These are phyloP conservation scores for Ditula angustiorana DNA, from an alignment of 2,888 invertebrate species.

Conservation along the genomic window DNA sequence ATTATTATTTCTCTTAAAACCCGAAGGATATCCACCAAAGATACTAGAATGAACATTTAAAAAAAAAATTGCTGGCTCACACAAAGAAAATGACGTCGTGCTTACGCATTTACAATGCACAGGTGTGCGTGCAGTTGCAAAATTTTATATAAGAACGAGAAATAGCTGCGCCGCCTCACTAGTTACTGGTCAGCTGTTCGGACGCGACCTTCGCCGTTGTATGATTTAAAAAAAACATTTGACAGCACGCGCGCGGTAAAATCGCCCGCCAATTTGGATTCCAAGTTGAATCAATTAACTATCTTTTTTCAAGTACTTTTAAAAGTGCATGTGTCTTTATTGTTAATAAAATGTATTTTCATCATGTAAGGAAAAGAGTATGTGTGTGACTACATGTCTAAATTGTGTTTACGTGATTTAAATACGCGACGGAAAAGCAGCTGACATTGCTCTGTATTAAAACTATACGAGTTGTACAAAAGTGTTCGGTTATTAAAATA, in stretches of 20 bases:
- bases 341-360: slow-evolving; percentile 29
- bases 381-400: slow-evolving; percentile 27
- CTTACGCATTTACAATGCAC: slow-evolving; percentile 22
- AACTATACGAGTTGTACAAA: not conserved
- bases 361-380: slow-evolving; percentile 39
- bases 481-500: slow-evolving; percentile 20
- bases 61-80: slow-evolving; percentile 21
- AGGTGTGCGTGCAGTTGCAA: slow-evolving; percentile 48
- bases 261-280: slow-evolving; percentile 3
- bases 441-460: slow-evolving; percentile 35
- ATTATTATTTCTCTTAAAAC: slow-evolving; percentile 2
- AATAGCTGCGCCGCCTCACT: slow-evolving; percentile 44
- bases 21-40: slow-evolving; percentile 21
- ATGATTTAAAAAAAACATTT: slow-evolving; percentile 31
- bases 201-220: slow-evolving; percentile 23
- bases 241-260: slow-evolving; percentile 15
- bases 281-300: not conserved
- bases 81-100: slow-evolving; percentile 33
- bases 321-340: not conserved
- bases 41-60: slow-evolving; percentile 27
- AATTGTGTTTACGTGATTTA: slow-evolving; percentile 33
- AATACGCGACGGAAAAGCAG: slow-evolving; percentile 13
- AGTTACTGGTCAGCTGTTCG: slow-evolving; percentile 44
- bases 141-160: slow-evolving; percentile 54
- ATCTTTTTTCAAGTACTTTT: not conserved